Conservation (phyloP, 2,888 invertebrate species). For the Pyrocoelia pectoralis region DNA sequence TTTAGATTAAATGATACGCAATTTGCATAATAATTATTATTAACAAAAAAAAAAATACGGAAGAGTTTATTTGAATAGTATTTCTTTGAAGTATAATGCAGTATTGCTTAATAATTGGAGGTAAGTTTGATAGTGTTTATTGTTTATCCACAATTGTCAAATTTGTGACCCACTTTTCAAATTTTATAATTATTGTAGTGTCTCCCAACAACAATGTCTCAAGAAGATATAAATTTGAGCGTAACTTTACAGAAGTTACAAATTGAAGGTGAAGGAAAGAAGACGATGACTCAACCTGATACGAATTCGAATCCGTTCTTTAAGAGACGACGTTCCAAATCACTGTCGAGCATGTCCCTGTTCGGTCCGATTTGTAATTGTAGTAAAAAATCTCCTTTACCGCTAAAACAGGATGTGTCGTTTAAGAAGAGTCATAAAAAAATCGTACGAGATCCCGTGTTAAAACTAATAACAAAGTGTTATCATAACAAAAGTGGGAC, state of each 20-base stretch:
- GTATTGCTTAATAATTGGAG: slow-evolving; percentile 3
- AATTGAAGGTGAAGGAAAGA: slow-evolving; percentile 45
- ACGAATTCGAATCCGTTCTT: slow-evolving; percentile 54
- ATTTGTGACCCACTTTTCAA: slow-evolving; percentile 21
- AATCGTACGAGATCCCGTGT: slow-evolving; percentile 66
- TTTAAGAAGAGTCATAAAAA: slow-evolving; percentile 58
- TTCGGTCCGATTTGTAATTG: slow-evolving; percentile 52
- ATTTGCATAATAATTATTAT: neutral
- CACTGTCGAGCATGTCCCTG: slow-evolving; percentile 55
- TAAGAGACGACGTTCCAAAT: slow-evolving; percentile 55
- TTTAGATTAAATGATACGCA: neutral
- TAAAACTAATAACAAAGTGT: slow-evolving; percentile 61
- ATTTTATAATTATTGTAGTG: slow-evolving; percentile 11
- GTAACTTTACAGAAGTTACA: slow-evolving; percentile 55
- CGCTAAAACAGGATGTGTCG: slow-evolving; percentile 54
- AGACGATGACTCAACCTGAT: slow-evolving; percentile 13
- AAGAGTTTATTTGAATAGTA: neutral
- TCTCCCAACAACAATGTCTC: slow-evolving; percentile 48
- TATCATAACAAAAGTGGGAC: slow-evolving; percentile 40
- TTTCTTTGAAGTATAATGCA: slow-evolving; percentile 9
- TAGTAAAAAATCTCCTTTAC: slow-evolving; percentile 44
- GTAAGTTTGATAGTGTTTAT: neutral
- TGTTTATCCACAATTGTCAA: slow-evolving; percentile 1
- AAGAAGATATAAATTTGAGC: slow-evolving; percentile 55
- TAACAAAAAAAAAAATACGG: neutral